phyloP scores from a whole-genome alignment of 2,888 invertebrate species.

The Liposcelis brunnea region DNA sequence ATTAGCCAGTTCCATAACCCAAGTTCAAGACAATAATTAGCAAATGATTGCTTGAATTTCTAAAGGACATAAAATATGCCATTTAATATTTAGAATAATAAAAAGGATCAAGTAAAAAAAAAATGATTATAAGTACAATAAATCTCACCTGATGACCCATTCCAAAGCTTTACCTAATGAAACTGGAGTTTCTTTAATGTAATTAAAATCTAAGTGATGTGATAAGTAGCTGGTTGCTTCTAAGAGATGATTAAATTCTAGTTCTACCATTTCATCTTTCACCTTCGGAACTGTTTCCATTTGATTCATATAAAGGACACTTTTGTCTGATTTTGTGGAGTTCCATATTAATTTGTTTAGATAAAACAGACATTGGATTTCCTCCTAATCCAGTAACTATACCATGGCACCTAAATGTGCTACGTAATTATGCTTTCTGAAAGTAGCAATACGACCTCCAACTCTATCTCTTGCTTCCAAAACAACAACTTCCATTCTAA shows the following conservation, averaged over 20 bases:
- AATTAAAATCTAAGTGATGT: slow-evolving; percentile 89
- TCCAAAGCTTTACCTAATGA: slow-evolving; percentile 92
- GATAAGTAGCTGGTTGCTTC: slow-evolving; percentile 94
- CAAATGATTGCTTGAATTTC: too few species aligned
- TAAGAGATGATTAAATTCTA: slow-evolving; percentile 87
- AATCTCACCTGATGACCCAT: slow-evolving; percentile 79
- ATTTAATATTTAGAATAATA: too few species aligned
- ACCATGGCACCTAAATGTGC: slow-evolving; percentile 87
- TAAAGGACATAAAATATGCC: too few species aligned
- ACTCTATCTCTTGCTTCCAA: slow-evolving; percentile 79
- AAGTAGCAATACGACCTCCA: slow-evolving; percentile 92
- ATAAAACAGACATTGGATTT: slow-evolving; percentile 88
- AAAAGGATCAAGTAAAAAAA: too few species aligned
- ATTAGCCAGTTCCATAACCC: too few species aligned
- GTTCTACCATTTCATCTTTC: slow-evolving; percentile 95
- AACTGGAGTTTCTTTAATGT: slow-evolving; percentile 59
- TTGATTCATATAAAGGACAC: slow-evolving; percentile 91
- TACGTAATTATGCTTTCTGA: slow-evolving; percentile 70
- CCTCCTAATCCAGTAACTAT: slow-evolving; percentile 90
- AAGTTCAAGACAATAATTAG: too few species aligned
- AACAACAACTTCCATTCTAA: slow-evolving; percentile 89
- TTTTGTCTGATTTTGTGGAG: slow-evolving; percentile 86
- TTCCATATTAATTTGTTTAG: slow-evolving; percentile 93
- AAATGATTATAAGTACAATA: too few species aligned
- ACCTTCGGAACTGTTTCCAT: slow-evolving; percentile 88